Evolutionary conservation across 2,797 vertebrate genomes (phyloP), one percentile per base, ranked within the genome.

Genomic region (Denticeps clupeoides): DNA sequence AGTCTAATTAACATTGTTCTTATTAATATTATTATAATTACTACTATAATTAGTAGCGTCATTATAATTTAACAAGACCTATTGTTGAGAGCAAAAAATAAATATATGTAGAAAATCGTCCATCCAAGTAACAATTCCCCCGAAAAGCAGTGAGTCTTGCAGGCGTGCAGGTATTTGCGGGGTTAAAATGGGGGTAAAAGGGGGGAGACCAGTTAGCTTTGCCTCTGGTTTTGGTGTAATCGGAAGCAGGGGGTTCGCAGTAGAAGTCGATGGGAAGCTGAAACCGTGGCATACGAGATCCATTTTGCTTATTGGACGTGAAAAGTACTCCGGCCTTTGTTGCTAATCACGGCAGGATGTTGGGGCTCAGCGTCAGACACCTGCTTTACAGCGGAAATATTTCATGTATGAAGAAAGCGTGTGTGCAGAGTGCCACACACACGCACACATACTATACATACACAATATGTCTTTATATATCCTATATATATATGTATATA

Each of bases 381-480:
- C 33, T 37, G 33, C 15, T 37, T 33, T 18, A 33, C 15, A 10
- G 33, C n/a, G n/a, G n/a, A n/a, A n/a, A 37, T 18, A 33, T 33
- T 37, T 37, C 33, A 37, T 33, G 37, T 33, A 37, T 8, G 33
- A 33, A 37, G 33, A 33, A 33, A 37, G 37, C 8, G 37, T 15
- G 35, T 32, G 15, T 31, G 33, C 31, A 13, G 31, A 33, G 31
- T 6, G 31, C 33, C 12, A 33, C 31, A 33, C 31, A 10, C 27
- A 10, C 27, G 10, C 27, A 10, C 27, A 10, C 25, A 7, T 8
- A 29, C 28, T n/a, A 29, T 28, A 29, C 5, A 27, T 7, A 27
- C 26, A 27, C 26, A 25, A 26, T 3, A 9, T 25, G 9, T 2
- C 40, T 74, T 72, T 59, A 65, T 42, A 69, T 60, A n/a, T n/a